Conservation (phyloP, 1,140 invertebrate genomes). For the Pseudoatta argentina region DNA sequence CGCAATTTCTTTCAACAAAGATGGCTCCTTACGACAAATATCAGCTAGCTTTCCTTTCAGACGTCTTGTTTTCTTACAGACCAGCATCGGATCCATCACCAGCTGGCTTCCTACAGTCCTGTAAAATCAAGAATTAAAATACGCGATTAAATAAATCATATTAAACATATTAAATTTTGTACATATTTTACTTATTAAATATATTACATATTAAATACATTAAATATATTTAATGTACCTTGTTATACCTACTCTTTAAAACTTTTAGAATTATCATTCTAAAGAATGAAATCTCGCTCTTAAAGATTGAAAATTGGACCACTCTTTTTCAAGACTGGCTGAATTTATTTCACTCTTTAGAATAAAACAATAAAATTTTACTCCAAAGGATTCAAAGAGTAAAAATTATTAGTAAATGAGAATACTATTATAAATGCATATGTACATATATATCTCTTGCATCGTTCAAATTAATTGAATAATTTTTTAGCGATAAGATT, state of each 20-base stretch:
- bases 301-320: no score
- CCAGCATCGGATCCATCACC: constrained; percentile 94
- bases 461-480: neutral
- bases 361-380: no score
- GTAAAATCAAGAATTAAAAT: constrained; percentile 72
- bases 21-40: constrained; percentile 92
- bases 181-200: no score
- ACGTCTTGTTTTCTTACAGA: constrained; percentile 93
- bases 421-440: neutral
- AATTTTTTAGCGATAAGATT: neutral
- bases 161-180: neutral
- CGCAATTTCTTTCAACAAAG: constrained; percentile 92
- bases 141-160: constrained; percentile 15
- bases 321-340: no score
- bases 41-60: constrained; percentile 91
- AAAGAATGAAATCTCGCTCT: no score
- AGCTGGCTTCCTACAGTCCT: constrained; percentile 94
- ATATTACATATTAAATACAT: no score
- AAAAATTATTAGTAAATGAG: neutral
- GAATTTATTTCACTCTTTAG: no score
- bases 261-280: no score
- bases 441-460: neutral
- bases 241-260: no score
- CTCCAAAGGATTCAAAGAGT: no score
- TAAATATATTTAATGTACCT: neutral